phyloP scores from a whole-genome alignment of 1,140 invertebrate genomes.

The Diabrotica virgifera region DNA sequence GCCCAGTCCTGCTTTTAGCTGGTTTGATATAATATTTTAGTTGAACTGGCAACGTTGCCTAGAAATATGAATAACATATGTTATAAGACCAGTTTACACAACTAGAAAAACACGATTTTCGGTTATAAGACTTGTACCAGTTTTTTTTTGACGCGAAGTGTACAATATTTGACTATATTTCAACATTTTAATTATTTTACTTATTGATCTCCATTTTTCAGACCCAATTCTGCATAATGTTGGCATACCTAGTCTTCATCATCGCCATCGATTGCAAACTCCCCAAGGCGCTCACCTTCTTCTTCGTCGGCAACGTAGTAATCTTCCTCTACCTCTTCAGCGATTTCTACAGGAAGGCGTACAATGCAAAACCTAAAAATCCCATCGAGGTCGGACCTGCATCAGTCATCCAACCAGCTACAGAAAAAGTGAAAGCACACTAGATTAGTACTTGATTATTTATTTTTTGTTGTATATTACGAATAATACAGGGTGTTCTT shows the following conservation, averaged over 20 bases:
- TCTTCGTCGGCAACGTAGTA: slow-evolving; percentile 56
- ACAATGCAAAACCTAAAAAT: slow-evolving; percentile 44
- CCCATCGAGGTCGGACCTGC: not conserved
- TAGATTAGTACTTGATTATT: not conserved
- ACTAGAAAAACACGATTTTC: no score
- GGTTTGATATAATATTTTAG: no score
- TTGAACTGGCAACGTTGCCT: no score
- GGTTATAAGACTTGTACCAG: no score
- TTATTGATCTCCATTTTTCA: slow-evolving; percentile 35
- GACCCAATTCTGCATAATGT: slow-evolving; percentile 59
- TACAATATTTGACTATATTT: not conserved
- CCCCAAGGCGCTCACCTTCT: slow-evolving; percentile 58
- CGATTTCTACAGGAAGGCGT: slow-evolving; percentile 60
- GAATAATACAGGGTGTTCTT: not conserved
- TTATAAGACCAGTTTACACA: no score
- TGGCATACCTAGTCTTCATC: slow-evolving; percentile 52
- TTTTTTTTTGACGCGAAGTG: no score
- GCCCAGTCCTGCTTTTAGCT: no score
- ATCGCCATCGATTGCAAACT: slow-evolving; percentile 56
- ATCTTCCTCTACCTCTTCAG: slow-evolving; percentile 59
- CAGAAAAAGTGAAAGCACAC: slow-evolving; percentile 5
- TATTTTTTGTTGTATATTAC: slow-evolving; percentile 10
- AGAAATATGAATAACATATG: no score
- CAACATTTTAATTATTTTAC: not conserved
- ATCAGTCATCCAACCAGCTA: no score